Base-by-base conservation (phyloP, 1,140 invertebrate genomes). In the Zaprionus inermis region DNA sequence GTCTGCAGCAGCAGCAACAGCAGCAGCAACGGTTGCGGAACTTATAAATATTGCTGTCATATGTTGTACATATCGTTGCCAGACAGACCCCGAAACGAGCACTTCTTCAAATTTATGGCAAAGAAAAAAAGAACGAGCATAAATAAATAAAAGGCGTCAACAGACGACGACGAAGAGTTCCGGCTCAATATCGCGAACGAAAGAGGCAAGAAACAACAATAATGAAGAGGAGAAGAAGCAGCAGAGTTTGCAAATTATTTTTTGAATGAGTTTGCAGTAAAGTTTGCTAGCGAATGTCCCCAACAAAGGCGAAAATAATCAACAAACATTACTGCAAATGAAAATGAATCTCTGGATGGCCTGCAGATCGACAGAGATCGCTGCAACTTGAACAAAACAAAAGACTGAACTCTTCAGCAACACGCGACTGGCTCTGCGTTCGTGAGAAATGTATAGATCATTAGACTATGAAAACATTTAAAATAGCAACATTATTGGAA, bases 41-140 rank as follows among this genome's bases (percentile, higher is more conserved):
- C 88, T 86, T 86, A 86, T 88, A 86, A 86, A 86, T 86, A 80
- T 88, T 78, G 79, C 83, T 79, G 69, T 88, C 83, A 88, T 83
- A 79, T 79, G 73, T 64, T 54, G 52, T 60, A 28, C 57, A 46
- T 74, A 34, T 57, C 32, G 32, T 20, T 56, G 72, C 60, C 69
- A 80, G 79, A 79, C 65, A 79, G 54, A 28, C 55, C 59, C 20
- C 24, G 56, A 58, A 55, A 28, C 44, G 57, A 67, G 61, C 58
- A 30, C 57, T 64, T 72, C 71, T 81, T 81, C 60, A 78, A 32
- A 72, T 72, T 70, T 70, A 57, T 78, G 67, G 54, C 30, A 72
- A 56, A 44, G 52, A 56, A 57, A 41, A 52, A 63, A 41, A 52
- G 58, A 32, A 46, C 24, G 36, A 46, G 46, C 2, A 52, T 30